Conservation (phyloP, 2,797 vertebrate species). For the Acanthurus lineatus region DNA sequence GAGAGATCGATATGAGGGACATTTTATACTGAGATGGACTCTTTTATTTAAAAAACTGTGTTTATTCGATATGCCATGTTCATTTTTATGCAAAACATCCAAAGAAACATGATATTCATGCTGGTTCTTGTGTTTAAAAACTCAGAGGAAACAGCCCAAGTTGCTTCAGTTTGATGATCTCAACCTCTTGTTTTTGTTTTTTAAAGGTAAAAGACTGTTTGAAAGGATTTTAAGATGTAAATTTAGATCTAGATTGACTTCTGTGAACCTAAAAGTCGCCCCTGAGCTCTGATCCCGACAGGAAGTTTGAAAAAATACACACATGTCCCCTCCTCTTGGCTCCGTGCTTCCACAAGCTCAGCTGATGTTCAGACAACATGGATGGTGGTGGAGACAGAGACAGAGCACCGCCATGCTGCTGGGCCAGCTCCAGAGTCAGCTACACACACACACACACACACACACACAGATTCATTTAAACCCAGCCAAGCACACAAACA, state of each 20-base stretch:
- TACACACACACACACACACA: slow-evolving; percentile 44
- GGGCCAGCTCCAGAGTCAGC: slow-evolving; percentile 79
- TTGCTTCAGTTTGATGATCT: no score
- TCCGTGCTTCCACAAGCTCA: slow-evolving; percentile 82
- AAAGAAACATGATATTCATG: fast-evolving
- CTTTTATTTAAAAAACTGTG: slow-evolving; percentile 15
- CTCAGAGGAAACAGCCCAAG: background rate
- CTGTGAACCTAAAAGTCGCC: background rate
- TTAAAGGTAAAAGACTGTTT: background rate
- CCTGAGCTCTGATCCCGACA: slow-evolving; percentile 34
- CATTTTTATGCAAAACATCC: background rate
- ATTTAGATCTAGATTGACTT: background rate
- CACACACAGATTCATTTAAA: background rate
- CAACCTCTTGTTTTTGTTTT: no score
- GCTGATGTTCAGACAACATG: slow-evolving; percentile 83
- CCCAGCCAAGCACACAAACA: slow-evolving; percentile 7
- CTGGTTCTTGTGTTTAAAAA: background rate
- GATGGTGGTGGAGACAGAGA: slow-evolving; percentile 80
- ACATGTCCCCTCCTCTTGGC: slow-evolving; percentile 76
- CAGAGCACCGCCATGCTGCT: slow-evolving; percentile 79
- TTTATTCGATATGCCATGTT: background rate
- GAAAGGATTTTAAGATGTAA: background rate
- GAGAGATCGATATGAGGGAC: slow-evolving; percentile 19
- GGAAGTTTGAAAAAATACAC: slow-evolving; percentile 63
- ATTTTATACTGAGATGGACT: background rate